These are phyloP conservation scores for Crypturellus tataupa DNA, from an alignment of 2,797 vertebrate species.

Conservation along the genomic window DNA sequence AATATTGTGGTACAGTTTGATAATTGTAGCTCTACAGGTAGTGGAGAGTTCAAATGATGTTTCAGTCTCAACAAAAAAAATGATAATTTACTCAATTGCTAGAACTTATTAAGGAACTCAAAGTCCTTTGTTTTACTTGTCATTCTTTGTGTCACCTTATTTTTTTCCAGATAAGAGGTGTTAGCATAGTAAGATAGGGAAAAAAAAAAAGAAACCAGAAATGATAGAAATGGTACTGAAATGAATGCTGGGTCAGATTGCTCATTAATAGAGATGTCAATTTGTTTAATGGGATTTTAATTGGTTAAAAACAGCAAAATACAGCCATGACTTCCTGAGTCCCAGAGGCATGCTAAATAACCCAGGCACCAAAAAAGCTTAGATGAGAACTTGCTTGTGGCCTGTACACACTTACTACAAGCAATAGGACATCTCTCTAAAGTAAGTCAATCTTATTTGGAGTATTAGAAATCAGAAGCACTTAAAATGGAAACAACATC, in stretches of 20 bases:
- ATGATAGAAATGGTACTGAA: neutral
- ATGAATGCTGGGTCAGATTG: neutral
- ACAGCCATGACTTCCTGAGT: neutral
- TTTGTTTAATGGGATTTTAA: neutral
- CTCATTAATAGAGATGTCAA: neutral
- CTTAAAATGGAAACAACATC: neutral
- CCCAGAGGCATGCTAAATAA: rapidly evolving
- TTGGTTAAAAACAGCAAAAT: neutral
- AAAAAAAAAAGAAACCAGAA: neutral
- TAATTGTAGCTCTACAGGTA: conserved; percentile 41
- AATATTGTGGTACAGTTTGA: conserved; percentile 34
- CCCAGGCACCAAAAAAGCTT: neutral
- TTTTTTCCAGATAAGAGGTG: neutral
- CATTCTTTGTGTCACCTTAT: neutral
- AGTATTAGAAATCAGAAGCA: neutral
- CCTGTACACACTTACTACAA: neutral
- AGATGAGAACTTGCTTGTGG: neutral
- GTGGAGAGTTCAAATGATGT: conserved; percentile 39
- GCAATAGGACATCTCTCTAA: neutral
- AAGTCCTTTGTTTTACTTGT: neutral
- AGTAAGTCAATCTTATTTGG: neutral
- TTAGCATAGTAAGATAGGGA: neutral
- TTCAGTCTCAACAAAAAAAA: conserved; percentile 50
- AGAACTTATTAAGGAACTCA: neutral
- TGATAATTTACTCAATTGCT: neutral